Conservation (phyloP, 2,888 invertebrate genomes). For the Cremastinae sp. region DNA sequence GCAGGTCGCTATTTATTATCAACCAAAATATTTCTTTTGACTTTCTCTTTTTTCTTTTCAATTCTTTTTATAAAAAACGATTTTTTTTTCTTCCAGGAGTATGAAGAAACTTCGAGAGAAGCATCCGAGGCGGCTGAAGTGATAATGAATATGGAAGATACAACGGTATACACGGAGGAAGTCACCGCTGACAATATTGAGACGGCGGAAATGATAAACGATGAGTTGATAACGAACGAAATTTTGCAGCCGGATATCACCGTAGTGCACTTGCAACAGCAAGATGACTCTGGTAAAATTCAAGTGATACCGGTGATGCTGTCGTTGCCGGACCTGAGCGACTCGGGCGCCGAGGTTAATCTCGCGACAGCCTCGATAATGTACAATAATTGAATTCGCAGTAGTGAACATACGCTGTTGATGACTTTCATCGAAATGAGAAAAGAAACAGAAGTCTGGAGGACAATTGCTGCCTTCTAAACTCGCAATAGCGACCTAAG, state of each 20-base stretch:
- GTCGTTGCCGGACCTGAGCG: constrained; percentile 76
- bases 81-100: constrained; percentile 70
- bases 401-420: constrained; percentile 13
- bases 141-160: constrained; percentile 76
- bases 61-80: no score
- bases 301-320: constrained; percentile 78
- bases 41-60: constrained; percentile 36
- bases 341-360: constrained; percentile 74
- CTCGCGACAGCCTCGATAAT: constrained; percentile 77
- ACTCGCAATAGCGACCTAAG: neutral
- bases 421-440: constrained; percentile 18
- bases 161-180: constrained; percentile 78
- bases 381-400: constrained; percentile 76
- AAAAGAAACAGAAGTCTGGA: neutral
- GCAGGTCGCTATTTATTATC: constrained; percentile 56
- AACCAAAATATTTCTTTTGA: no score
- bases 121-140: constrained; percentile 74
- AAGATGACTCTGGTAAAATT: constrained; percentile 76
- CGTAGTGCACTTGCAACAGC: constrained; percentile 75
- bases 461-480: constrained; percentile 14
- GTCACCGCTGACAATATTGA: constrained; percentile 76
- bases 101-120: constrained; percentile 76
- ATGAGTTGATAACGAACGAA: constrained; percentile 73
- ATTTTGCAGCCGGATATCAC: constrained; percentile 70
- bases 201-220: constrained; percentile 72